Conservation (phyloP, 1,140 invertebrate species). For the Brachionus rotundiformis region DNA sequence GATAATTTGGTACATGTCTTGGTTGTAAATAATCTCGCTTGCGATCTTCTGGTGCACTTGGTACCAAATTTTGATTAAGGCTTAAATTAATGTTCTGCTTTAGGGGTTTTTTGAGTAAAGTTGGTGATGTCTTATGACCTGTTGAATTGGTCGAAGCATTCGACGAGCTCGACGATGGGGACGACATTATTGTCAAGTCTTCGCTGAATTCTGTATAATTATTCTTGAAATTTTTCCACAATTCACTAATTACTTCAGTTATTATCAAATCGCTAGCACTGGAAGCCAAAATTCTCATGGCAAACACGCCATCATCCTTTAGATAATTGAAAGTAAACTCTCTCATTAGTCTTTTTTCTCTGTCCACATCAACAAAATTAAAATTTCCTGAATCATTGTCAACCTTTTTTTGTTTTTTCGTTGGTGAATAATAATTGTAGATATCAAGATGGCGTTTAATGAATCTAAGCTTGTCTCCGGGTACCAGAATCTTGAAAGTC, state of each 20-base stretch:
- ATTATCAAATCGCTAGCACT: conserved; percentile 46
- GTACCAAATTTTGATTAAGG: background rate
- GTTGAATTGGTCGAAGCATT: conserved; percentile 22
- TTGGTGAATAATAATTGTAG: background rate
- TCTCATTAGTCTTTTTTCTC: conserved; percentile 3
- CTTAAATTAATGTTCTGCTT: background rate
- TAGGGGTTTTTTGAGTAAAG: conserved; percentile 2
- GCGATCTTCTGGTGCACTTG: background rate
- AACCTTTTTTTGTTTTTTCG: background rate
- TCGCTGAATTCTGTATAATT: conserved; percentile 5
- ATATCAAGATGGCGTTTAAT: conserved; percentile 44
- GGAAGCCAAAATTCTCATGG: conserved; percentile 26
- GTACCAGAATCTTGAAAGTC: conserved; percentile 35
- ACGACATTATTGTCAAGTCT: conserved; percentile 27
- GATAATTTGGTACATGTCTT: conserved; percentile 4
- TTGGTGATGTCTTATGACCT: background rate
- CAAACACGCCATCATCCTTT: conserved; percentile 49
- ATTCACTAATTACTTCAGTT: conserved; percentile 49
- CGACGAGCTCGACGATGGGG: conserved; percentile 9
- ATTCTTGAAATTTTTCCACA: conserved; percentile 47
- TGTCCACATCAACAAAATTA: conserved; percentile 34
- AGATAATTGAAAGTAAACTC: conserved; percentile 50
- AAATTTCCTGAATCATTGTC: background rate
- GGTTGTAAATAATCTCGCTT: background rate
- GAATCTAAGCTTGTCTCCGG: conserved; percentile 16